Evolutionary conservation across 2,888 invertebrate genomes (phyloP).

Genomic region (Eilema caniola): DNA sequence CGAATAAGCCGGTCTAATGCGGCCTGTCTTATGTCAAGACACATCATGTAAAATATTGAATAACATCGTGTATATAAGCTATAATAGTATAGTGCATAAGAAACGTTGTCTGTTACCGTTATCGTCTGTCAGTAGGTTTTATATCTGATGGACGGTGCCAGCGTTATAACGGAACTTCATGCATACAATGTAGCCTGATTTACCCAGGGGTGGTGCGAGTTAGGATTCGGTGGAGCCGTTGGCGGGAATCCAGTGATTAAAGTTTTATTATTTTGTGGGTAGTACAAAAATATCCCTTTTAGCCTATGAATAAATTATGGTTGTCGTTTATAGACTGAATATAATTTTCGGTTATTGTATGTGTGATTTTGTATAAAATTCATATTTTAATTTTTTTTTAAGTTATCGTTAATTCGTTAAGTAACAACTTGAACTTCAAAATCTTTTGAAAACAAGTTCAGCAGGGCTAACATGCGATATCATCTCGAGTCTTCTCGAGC

Average conservation of each 20-base stretch:
- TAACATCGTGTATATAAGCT: constrained; percentile 53
- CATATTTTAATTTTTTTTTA: too few relatives aligned
- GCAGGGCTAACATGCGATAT: too few relatives aligned
- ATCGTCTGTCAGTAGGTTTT: constrained; percentile 75
- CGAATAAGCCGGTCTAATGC: constrained; percentile 46
- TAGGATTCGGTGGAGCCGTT: constrained; percentile 37
- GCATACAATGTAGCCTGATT: constrained; percentile 56
- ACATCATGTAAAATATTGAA: constrained; percentile 61
- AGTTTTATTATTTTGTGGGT: background rate
- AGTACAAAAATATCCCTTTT: background rate
- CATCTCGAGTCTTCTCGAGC: too few relatives aligned
- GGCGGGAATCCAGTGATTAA: constrained; percentile 19
- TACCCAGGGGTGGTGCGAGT: constrained; percentile 60
- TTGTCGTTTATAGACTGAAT: background rate
- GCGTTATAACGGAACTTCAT: constrained; percentile 66
- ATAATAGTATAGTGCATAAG: constrained; percentile 58
- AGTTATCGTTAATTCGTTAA: too few relatives aligned
- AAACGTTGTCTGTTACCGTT: constrained; percentile 76
- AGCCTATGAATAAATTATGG: background rate
- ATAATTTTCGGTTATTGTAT: background rate
- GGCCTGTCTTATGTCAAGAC: constrained; percentile 53
- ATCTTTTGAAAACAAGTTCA: too few relatives aligned
- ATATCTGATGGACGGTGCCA: constrained; percentile 75
- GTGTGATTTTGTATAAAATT: too few relatives aligned
- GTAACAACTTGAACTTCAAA: too few relatives aligned